Percentiles rank a stretch among this genome's conserved stretches.
Conservation (phyloP, 1,140 invertebrate genomes). For the Platorchestia sp. region DNA sequence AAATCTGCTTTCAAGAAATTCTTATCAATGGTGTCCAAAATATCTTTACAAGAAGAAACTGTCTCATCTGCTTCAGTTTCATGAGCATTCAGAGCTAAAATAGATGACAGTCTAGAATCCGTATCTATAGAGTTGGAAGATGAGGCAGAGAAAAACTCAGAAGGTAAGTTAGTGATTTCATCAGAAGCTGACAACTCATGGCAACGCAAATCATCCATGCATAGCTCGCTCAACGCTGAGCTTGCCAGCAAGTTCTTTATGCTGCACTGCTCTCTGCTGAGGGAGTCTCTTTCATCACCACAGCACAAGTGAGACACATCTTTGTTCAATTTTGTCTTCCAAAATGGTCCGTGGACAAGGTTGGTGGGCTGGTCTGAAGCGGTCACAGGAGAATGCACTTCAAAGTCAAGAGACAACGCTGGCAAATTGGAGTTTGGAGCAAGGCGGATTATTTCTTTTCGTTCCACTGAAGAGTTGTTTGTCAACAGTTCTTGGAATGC, state of each 20-base stretch:
- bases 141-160: conserved; percentile 57
- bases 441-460: not conserved
- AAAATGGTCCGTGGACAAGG: conserved; percentile 14
- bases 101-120: conserved; percentile 58
- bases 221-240: conserved; percentile 55
- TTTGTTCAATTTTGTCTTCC: conserved; percentile 7
- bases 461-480: not conserved
- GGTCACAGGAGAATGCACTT: not conserved
- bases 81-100: conserved; percentile 51
- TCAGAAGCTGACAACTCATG: conserved; percentile 53
- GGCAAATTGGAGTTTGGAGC: not conserved
- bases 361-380: not conserved
- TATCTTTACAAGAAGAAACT: not conserved
- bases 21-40: conserved; percentile 18
- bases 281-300: not conserved
- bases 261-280: conserved; percentile 54
- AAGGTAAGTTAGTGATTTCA: conserved; percentile 30
- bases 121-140: conserved; percentile 59
- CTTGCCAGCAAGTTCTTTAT: conserved; percentile 59
- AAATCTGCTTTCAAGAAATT: conserved; percentile 42
- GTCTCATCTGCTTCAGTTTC: not conserved
- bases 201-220: conserved; percentile 43
- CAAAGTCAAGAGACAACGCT: not conserved
- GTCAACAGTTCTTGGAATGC: conserved; percentile 63
- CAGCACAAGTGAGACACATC: not conserved